Percentiles rank a stretch among this genome's conserved stretches.
Evolutionary conservation across 2,113 vertebrate genomes (phyloP).

Genomic region (Sturnus vulgaris): DNA sequence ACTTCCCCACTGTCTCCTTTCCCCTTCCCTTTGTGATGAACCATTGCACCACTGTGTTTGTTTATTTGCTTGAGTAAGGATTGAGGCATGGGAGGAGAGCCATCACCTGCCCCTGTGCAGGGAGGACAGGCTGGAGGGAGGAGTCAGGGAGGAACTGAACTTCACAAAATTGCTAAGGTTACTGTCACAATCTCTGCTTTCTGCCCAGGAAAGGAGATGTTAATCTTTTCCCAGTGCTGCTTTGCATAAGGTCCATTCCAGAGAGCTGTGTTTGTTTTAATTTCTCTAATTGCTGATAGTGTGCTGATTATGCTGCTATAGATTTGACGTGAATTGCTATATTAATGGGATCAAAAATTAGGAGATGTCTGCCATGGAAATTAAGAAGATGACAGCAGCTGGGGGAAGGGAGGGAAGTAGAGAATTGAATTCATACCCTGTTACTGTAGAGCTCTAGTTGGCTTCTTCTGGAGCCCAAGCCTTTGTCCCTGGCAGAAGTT

Average conservation of each 20-base stretch:
- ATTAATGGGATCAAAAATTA: slow-evolving; percentile 58
- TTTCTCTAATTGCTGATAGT: slow-evolving; percentile 56
- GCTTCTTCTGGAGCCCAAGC: not conserved
- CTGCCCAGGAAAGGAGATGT: slow-evolving; percentile 52
- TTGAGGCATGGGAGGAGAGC: not conserved
- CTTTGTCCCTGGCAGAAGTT: not conserved
- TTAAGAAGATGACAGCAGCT: not conserved
- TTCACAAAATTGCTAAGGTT: slow-evolving; percentile 38
- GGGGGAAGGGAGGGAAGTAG: not conserved
- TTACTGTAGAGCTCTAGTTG: not conserved
- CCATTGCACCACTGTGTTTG: not conserved
- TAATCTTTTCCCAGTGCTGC: slow-evolving; percentile 46
- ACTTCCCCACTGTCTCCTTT: not conserved
- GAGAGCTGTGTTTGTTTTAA: slow-evolving; percentile 52
- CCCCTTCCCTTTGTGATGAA: not conserved
- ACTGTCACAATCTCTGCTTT: slow-evolving; percentile 24
- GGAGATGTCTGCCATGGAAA: slow-evolving; percentile 40
- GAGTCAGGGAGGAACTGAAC: slow-evolving; percentile 15
- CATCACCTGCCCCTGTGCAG: not conserved
- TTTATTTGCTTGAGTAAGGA: not conserved
- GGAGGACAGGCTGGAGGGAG: not conserved
- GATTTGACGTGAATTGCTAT: slow-evolving; percentile 44
- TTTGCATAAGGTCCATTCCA: slow-evolving; percentile 65
- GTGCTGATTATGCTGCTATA: slow-evolving; percentile 50
- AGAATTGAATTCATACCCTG: not conserved